Evolutionary conservation across 2,797 vertebrate genomes (phyloP), one percentile per base, ranked within the genome.

Genomic region (Hypotaenidia philippensis): DNA sequence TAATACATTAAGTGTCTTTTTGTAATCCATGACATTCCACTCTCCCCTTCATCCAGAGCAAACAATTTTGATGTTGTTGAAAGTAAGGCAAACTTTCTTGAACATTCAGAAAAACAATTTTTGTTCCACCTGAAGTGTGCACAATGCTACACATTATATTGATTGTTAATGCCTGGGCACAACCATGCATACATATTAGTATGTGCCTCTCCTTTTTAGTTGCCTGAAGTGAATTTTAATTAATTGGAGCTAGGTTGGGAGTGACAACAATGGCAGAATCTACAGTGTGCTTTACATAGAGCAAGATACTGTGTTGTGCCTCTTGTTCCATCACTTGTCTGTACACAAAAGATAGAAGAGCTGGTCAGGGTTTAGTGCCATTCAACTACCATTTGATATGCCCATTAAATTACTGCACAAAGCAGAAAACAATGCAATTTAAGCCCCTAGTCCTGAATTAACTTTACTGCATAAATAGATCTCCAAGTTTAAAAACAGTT

Each of bases 381-480:
- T 96, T 89, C 64, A 40, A 88, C 92, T 38, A 44, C 52, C 29
- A n/a, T 36, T 93, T 87, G 68, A 60, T 87, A 61, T 82, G 89
- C 86, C 77, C 81, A 78, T 87, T 90, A 82, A 93, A 97, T 96
- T 92, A 90, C 56, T 36, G 50, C 86, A 90, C 81, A 89, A 96
- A 93, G 68, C 57, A 53, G 72, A 80, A 52, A 69, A 96, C 83
- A 97, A 71, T 65, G 75, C 41, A 83, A 83, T 80, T 38, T 83
- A 70, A 93, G 68, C n/a, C 41, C 52, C 0, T 0, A 56, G 40
- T 32, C 78, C 40, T 12, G 53, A 77, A 53, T 89, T 96, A 92
- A 92, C 87, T 79, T 84, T 63, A 45, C 31, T 41, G 61, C 71
- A 65, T 59, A 85, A 83, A 79, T 40, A 64, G 53, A 64, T 59